Percentiles rank a stretch among this genome's conserved stretches.
phyloP scores from a whole-genome alignment of 2,797 vertebrate species.

The Salarias fasciatus region DNA sequence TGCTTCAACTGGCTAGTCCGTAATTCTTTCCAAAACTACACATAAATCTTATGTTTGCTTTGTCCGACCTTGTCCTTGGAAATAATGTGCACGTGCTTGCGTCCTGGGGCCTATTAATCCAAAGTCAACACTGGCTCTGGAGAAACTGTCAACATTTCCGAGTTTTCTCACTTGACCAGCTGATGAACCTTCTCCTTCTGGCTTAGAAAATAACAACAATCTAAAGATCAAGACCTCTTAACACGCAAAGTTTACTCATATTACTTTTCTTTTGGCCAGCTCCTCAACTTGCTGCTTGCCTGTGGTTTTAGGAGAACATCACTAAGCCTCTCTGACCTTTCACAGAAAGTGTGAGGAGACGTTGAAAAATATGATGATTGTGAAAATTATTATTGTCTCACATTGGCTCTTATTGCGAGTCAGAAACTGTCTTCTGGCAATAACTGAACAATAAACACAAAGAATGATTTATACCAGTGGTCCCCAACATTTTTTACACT shows the following conservation, averaged over 20 bases:
- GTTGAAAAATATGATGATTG: too few species aligned
- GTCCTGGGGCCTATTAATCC: constrained; percentile 41
- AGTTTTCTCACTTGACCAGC: constrained; percentile 43
- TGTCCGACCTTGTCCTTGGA: constrained; percentile 12
- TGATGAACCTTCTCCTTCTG: constrained; percentile 54
- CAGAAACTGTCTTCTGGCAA: too few species aligned
- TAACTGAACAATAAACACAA: too few species aligned
- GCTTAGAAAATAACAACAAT: constrained; percentile 31
- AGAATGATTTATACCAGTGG: too few species aligned
- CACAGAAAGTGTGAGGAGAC: constrained; percentile 2
- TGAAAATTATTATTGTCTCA: too few species aligned
- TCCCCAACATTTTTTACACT: too few species aligned
- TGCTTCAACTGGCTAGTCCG: constrained; percentile 19
- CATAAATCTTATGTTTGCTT: constrained; percentile 11
- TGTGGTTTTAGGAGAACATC: constrained; percentile 25
- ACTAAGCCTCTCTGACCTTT: constrained; percentile 42
- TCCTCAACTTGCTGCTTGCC: constrained; percentile 14
- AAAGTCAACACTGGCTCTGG: constrained; percentile 57
- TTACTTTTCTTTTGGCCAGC: constrained; percentile 16
- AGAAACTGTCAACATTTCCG: constrained; percentile 52
- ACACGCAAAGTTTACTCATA: constrained; percentile 33
- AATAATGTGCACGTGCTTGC: constrained; percentile 15
- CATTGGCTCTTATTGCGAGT: too few species aligned
- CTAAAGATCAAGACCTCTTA: constrained; percentile 45
- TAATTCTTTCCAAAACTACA: constrained; percentile 32